Conservation (phyloP, 2,113 vertebrate genomes). For the Boleophthalmus pectinirostris region DNA sequence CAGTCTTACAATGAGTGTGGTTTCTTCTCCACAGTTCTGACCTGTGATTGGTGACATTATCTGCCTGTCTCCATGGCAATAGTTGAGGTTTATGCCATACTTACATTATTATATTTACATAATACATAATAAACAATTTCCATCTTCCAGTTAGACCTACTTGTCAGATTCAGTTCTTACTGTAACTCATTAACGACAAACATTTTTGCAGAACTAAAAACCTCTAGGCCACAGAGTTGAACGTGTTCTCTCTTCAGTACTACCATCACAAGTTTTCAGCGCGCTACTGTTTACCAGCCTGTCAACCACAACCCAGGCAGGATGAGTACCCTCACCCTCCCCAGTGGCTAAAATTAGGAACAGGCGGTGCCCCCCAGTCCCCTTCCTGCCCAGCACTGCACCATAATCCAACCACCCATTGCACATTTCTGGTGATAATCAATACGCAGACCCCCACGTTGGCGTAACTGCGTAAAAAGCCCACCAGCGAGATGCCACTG, state of each 20-base stretch:
- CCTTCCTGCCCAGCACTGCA: conserved; percentile 13
- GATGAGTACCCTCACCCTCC: conserved; percentile 14
- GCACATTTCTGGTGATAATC: neutral
- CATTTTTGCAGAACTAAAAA: neutral
- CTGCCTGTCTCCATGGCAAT: too few relatives aligned
- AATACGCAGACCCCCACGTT: neutral
- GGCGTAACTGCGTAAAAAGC: neutral
- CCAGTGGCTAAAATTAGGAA: conserved; percentile 40
- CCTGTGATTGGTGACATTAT: too few relatives aligned
- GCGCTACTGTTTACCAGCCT: conserved; percentile 12
- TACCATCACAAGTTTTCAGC: neutral
- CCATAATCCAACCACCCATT: neutral
- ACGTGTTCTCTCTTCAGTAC: neutral
- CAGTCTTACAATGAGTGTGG: too few relatives aligned
- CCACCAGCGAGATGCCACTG: neutral
- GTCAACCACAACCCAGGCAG: conserved; percentile 2
- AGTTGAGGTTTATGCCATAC: too few relatives aligned
- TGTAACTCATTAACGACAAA: neutral
- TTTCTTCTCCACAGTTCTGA: too few relatives aligned
- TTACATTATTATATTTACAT: too few relatives aligned
- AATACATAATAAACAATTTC: too few relatives aligned
- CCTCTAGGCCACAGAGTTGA: neutral
- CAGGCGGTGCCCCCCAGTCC: conserved; percentile 12
- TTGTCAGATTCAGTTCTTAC: neutral
- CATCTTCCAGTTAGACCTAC: too few relatives aligned